These are phyloP conservation scores for Lochmaea capreae DNA, from an alignment of 2,888 invertebrate species.

Conservation along the genomic window DNA sequence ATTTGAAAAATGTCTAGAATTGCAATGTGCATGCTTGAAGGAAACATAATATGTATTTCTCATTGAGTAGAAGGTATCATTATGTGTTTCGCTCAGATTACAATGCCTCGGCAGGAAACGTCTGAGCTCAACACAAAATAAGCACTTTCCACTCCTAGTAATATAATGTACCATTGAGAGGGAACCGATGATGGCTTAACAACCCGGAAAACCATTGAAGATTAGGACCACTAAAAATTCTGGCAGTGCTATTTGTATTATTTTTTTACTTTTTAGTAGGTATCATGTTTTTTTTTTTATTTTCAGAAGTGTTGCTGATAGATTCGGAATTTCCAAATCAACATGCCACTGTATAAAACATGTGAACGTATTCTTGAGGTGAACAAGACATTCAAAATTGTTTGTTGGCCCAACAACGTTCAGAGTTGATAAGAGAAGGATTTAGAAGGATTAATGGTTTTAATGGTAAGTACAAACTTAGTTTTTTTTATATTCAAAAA, in stretches of 20 bases:
- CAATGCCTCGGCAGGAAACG: too few relatives aligned
- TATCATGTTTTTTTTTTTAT: background rate
- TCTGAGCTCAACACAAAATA: too few relatives aligned
- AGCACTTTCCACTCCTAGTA: background rate
- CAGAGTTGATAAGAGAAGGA: background rate
- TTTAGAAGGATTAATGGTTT: background rate
- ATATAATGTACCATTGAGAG: too few relatives aligned
- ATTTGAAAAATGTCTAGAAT: too few relatives aligned
- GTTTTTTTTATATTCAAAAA: too few relatives aligned
- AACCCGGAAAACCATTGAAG: background rate
- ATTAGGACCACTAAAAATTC: background rate
- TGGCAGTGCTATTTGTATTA: too few relatives aligned
- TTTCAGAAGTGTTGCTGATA: background rate
- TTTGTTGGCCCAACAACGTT: background rate
- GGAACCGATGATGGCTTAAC: background rate
- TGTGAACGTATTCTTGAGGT: background rate
- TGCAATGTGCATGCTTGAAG: too few relatives aligned
- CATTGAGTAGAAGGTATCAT: background rate
- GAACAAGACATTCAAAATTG: background rate
- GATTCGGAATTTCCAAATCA: background rate
- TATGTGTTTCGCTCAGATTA: too few relatives aligned
- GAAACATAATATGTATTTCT: background rate
- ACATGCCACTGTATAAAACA: conserved; percentile 7
- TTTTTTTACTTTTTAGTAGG: background rate
- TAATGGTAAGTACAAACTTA: background rate